Percentiles rank a stretch among this genome's conserved stretches.
phyloP scores from a whole-genome alignment of 2,888 invertebrate genomes.

The Euzophera pinguis region DNA sequence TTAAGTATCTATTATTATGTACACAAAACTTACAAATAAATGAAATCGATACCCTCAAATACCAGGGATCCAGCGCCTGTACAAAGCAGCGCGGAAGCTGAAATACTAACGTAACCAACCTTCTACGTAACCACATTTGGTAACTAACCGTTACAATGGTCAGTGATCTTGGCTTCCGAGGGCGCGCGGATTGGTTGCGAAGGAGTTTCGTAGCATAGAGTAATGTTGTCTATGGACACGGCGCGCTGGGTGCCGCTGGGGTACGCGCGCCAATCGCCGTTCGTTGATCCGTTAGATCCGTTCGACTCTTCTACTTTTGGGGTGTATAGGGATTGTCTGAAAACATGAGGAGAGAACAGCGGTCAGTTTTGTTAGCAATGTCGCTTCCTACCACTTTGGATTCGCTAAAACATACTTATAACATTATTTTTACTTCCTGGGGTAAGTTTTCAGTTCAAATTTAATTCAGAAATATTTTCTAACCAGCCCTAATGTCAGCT shows the following conservation, averaged over 20 bases:
- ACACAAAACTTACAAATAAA: background rate
- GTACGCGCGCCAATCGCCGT: constrained; percentile 68
- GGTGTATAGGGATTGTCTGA: constrained; percentile 84
- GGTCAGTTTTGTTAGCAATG: no score
- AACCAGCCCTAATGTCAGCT: no score
- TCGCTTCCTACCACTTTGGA: no score
- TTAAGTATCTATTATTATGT: no score
- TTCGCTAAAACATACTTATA: no score
- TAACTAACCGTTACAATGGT: constrained; percentile 60
- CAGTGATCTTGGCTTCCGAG: constrained; percentile 61
- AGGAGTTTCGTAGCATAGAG: constrained; percentile 68
- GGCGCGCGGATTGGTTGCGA: constrained; percentile 58
- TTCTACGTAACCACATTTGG: constrained; percentile 7
- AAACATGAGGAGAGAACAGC: constrained; percentile 18
- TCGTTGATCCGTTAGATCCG: constrained; percentile 51
- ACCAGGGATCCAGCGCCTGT: background rate
- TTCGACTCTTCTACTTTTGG: constrained; percentile 83
- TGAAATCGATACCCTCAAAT: background rate
- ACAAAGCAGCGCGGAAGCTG: constrained; percentile 2
- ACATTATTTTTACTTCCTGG: no score
- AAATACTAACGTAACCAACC: constrained; percentile 8
- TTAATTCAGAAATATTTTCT: no score
- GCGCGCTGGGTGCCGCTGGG: constrained; percentile 72
- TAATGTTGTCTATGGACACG: constrained; percentile 83
- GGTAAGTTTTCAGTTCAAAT: no score